Conservation (phyloP, 2,797 vertebrate species). For the Amazonetta brasiliensis region DNA sequence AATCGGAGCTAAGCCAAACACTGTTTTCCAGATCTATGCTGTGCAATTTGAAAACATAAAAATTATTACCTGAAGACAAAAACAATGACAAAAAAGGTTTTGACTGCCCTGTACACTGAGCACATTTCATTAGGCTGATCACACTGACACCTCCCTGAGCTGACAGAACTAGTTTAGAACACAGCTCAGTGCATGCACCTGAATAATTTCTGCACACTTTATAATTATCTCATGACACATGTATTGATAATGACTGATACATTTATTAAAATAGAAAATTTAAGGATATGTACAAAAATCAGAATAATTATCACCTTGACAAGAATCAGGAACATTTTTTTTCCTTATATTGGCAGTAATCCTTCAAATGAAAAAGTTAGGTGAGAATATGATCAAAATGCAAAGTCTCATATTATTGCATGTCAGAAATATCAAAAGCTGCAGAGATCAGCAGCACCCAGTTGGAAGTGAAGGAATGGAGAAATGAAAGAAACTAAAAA, state of each 20-base stretch:
- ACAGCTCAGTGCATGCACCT: background rate
- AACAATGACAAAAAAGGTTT: background rate
- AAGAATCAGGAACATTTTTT: background rate
- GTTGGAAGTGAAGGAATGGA: rapidly evolving
- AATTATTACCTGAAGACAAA: background rate
- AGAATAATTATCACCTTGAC: background rate
- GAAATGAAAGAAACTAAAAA: background rate
- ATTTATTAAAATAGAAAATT: background rate
- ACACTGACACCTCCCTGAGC: background rate
- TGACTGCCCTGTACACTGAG: background rate
- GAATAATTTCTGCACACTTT: background rate
- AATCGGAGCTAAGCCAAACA: background rate
- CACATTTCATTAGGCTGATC: background rate
- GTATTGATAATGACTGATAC: background rate
- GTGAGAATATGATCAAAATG: background rate
- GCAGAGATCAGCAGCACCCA: background rate
- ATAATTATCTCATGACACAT: background rate
- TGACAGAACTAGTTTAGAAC: background rate
- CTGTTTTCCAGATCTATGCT: background rate
- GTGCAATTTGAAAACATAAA: background rate
- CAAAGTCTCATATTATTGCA: background rate
- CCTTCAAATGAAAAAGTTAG: background rate
- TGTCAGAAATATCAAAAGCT: background rate
- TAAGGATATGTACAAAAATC: background rate
- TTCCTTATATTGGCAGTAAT: background rate